phyloP scores from a whole-genome alignment of 2,888 invertebrate genomes.

The Merodon equestris region DNA sequence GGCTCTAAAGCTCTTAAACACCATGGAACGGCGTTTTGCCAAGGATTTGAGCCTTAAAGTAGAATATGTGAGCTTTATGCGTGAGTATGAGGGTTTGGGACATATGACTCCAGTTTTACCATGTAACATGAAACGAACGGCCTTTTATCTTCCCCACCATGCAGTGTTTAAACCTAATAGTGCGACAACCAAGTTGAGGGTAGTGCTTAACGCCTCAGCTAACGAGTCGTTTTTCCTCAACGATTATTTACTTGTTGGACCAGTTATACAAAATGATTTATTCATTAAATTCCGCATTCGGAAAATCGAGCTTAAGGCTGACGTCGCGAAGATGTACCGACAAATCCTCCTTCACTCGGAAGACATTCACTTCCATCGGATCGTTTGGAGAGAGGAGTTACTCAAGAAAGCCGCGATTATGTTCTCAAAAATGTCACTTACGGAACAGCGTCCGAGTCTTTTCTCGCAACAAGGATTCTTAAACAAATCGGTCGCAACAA shows the following conservation, averaged over 20 bases:
- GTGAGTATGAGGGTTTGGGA: constrained; percentile 7
- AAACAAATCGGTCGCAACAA: constrained; percentile 24
- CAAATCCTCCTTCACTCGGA: neutral
- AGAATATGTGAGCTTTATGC: constrained; percentile 12
- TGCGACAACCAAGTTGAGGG: constrained; percentile 24
- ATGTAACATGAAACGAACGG: neutral
- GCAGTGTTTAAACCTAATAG: too few relatives aligned
- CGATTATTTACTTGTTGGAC: constrained; percentile 23
- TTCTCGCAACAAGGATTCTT: constrained; percentile 19
- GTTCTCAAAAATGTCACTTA: constrained; percentile 21
- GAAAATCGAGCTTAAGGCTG: constrained; percentile 8
- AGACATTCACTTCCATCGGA: constrained; percentile 9
- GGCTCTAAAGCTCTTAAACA: neutral
- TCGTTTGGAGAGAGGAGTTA: constrained; percentile 6
- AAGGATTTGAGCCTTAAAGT: neutral
- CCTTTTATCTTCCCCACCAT: constrained; percentile 30
- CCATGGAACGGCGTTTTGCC: constrained; percentile 9
- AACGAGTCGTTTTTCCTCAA: constrained; percentile 13
- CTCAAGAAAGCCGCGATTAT: constrained; percentile 4
- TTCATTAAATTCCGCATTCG: constrained; percentile 7
- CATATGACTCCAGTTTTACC: constrained; percentile 15
- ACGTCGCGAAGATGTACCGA: constrained; percentile 24
- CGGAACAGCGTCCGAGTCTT: constrained; percentile 27
- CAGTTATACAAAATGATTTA: constrained; percentile 21
- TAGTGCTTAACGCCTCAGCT: constrained; percentile 20